Conservation (phyloP, 1,140 invertebrate species). For the Atta cephalotes region DNA sequence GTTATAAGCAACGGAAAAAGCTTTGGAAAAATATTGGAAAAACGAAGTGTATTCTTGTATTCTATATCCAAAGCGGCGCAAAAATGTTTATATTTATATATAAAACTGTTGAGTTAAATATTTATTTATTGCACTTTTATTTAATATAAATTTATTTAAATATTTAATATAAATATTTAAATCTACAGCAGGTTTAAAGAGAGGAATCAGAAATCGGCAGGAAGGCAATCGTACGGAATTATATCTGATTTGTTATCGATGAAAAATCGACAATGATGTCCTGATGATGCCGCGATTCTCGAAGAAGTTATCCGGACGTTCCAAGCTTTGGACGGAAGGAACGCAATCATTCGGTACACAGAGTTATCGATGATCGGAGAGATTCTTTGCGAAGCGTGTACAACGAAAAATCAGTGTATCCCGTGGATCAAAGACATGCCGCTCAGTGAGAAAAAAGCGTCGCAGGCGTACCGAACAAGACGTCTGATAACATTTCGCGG, state of each 20-base stretch:
- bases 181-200: neutral
- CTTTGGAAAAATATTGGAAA: too few relatives aligned
- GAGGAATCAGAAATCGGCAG: neutral
- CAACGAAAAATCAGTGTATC: conserved; percentile 50
- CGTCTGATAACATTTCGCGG: conserved; percentile 39
- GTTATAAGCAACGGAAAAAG: too few relatives aligned
- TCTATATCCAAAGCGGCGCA: too few relatives aligned
- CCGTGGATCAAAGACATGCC: conserved; percentile 35
- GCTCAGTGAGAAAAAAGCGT: neutral
- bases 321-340: too few relatives aligned
- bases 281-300: neutral
- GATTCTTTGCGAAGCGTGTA: conserved; percentile 39
- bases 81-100: neutral
- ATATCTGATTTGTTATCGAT: neutral
- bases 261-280: conserved; percentile 1
- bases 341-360: conserved; percentile 54
- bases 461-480: conserved; percentile 9
- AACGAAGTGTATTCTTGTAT: too few relatives aligned
- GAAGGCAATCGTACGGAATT: neutral
- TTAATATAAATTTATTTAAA: too few relatives aligned
- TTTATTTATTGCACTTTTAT: neutral
- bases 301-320: neutral
- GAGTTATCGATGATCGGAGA: conserved; percentile 51
- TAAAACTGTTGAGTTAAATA: neutral
- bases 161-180: neutral